Evolutionary conservation across 2,797 vertebrate species (phyloP).

Genomic region (Enteromius unitaeniatus): DNA sequence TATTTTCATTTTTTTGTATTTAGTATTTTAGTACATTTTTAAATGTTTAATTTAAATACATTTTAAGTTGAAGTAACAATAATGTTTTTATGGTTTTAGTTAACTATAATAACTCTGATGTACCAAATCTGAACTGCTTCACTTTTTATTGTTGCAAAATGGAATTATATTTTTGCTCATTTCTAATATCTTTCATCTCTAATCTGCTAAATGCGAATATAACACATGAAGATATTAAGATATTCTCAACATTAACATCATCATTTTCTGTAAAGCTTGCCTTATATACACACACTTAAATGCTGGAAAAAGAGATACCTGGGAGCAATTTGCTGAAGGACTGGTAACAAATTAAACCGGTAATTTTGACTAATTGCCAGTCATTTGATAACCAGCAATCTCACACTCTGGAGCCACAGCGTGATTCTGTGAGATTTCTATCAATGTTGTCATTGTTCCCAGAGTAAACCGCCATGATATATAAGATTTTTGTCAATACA

Average conservation of each 20-base stretch:
- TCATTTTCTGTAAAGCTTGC: neutral
- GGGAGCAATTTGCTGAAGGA: conserved; percentile 59
- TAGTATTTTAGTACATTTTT: neutral
- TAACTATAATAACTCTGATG: neutral
- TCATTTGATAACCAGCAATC: conserved; percentile 57
- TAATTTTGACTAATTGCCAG: conserved; percentile 56
- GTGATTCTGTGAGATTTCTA: conserved; percentile 53
- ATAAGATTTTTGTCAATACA: conserved; percentile 29
- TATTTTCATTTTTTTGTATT: too few species aligned
- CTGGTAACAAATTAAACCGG: conserved; percentile 55
- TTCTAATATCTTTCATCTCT: neutral
- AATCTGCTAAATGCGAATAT: neutral
- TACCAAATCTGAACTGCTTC: neutral
- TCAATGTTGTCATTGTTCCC: conserved; percentile 56
- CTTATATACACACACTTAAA: neutral
- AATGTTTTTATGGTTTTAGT: neutral
- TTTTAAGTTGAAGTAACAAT: neutral
- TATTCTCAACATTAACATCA: neutral
- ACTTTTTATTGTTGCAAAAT: neutral
- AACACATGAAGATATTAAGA: neutral
- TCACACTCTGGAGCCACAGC: conserved; percentile 34
- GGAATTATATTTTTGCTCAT: neutral
- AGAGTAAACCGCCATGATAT: conserved; percentile 30
- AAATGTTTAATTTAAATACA: neutral
- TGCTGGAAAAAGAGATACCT: conserved; percentile 38